Conservation (phyloP, 1,140 invertebrate genomes). For the Hetaerina americana region DNA sequence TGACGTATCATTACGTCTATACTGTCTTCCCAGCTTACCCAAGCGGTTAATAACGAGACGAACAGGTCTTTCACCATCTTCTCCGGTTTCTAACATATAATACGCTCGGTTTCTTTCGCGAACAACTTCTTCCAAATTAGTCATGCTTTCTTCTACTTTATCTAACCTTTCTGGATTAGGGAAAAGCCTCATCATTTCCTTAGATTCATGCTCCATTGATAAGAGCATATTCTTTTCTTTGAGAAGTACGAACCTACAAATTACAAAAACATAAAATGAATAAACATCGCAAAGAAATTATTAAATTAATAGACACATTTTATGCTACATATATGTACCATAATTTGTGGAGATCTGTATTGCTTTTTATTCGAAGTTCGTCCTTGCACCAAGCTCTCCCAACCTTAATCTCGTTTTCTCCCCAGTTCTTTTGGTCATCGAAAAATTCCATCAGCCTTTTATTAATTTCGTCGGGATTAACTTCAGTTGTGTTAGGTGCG, state of each 20-base stretch:
- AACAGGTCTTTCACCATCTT: conserved; percentile 58
- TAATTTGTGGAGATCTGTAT: conserved; percentile 91
- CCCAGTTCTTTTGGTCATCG: conserved; percentile 79
- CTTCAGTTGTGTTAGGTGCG: too few relatives aligned
- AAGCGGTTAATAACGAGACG: conserved; percentile 41
- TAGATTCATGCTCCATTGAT: conserved; percentile 85
- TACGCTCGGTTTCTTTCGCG: conserved; percentile 87
- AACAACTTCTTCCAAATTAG: conserved; percentile 82
- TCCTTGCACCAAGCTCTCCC: conserved; percentile 83
- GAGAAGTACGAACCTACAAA: conserved; percentile 67
- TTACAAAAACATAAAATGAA: conserved; percentile 13
- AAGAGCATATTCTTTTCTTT: conserved; percentile 96
- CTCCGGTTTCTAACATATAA: conserved; percentile 78
- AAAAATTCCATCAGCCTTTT: conserved; percentile 79
- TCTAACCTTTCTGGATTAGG: conserved; percentile 91
- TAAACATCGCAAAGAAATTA: conserved; percentile 7
- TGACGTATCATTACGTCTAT: conserved; percentile 27
- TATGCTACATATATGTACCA: conserved; percentile 51
- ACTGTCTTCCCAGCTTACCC: conserved; percentile 30
- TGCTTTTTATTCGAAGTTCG: conserved; percentile 90
- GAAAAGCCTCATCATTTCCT: conserved; percentile 54
- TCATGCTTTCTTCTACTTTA: conserved; percentile 89
- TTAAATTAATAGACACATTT: background rate
- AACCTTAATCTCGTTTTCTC: conserved; percentile 55
- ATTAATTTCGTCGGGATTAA: background rate